phyloP scores from a whole-genome alignment of 2,113 vertebrate genomes.

The Garra rufa region DNA sequence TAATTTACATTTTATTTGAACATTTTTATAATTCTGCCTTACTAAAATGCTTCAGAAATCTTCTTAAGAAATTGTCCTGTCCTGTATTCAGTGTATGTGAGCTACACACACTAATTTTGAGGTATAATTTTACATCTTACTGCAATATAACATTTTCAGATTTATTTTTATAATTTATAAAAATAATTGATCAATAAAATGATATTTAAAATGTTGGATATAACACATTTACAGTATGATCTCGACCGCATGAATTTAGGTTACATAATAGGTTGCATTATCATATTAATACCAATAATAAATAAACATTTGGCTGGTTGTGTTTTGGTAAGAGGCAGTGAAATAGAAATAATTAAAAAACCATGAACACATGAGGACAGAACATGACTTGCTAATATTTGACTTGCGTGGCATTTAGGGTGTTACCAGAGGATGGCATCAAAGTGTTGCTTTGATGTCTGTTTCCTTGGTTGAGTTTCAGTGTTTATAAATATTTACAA shows the following conservation, averaged over 20 bases:
- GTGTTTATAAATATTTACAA: background rate
- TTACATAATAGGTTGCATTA: background rate
- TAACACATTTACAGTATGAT: background rate
- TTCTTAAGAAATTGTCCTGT: too few species aligned
- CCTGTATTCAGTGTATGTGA: too few species aligned
- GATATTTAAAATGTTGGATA: background rate
- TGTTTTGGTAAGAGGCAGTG: background rate
- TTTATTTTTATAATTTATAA: background rate
- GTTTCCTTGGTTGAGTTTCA: background rate
- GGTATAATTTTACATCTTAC: too few species aligned
- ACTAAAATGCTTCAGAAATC: too few species aligned
- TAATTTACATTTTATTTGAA: too few species aligned
- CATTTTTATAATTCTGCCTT: too few species aligned
- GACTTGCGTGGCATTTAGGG: too few species aligned
- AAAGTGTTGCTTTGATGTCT: background rate
- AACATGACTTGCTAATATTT: too few species aligned
- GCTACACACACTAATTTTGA: too few species aligned
- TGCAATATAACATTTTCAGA: background rate
- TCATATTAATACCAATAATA: background rate
- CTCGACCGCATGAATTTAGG: too few species aligned
- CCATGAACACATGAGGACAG: too few species aligned
- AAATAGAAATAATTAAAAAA: background rate
- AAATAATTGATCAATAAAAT: background rate
- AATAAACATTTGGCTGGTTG: background rate
- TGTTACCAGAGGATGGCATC: background rate